Percentiles rank a stretch among this genome's conserved stretches.
These are phyloP conservation scores for Poicephalus meyeri DNA, from an alignment of 2,113 vertebrate genomes.

Conservation along the genomic window DNA sequence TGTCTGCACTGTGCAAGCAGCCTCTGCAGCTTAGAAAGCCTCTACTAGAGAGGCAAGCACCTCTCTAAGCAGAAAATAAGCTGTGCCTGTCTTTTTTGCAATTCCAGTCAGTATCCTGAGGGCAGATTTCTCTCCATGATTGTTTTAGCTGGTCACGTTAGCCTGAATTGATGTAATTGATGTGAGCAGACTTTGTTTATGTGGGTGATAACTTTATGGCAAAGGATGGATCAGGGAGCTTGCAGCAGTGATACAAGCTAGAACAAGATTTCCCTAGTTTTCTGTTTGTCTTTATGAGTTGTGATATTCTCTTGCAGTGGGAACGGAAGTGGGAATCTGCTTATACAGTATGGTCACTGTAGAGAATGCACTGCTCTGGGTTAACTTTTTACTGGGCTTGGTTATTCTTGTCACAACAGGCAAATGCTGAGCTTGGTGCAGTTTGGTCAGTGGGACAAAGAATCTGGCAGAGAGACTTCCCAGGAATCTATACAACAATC, in stretches of 20 bases:
- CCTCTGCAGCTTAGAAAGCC: neutral
- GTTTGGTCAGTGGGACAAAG: slow-evolving; percentile 94
- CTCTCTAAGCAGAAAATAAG: neutral
- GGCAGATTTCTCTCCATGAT: fast-evolving
- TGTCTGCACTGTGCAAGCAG: neutral
- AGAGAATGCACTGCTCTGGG: neutral
- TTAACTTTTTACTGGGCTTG: neutral
- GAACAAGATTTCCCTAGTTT: neutral
- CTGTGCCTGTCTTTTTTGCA: neutral
- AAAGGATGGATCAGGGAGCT: neutral
- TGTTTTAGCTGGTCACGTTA: neutral
- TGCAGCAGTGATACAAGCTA: neutral
- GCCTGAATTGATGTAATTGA: too few species aligned
- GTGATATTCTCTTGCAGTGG: too few species aligned
- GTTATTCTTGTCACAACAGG: slow-evolving; percentile 70
- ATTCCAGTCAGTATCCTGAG: neutral
- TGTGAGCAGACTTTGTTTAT: neutral
- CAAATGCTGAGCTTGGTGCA: slow-evolving; percentile 88
- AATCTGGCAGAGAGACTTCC: slow-evolving; percentile 98
- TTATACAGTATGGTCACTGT: fast-evolving
- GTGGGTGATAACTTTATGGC: neutral
- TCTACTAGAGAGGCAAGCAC: neutral
- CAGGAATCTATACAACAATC: slow-evolving; percentile 91
- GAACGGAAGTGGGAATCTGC: neutral
- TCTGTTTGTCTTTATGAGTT: neutral